Percentiles rank a stretch among this genome's conserved stretches.
phyloP scores from a whole-genome alignment of 2,888 invertebrate genomes.

The Rhogogaster chlorosoma region DNA sequence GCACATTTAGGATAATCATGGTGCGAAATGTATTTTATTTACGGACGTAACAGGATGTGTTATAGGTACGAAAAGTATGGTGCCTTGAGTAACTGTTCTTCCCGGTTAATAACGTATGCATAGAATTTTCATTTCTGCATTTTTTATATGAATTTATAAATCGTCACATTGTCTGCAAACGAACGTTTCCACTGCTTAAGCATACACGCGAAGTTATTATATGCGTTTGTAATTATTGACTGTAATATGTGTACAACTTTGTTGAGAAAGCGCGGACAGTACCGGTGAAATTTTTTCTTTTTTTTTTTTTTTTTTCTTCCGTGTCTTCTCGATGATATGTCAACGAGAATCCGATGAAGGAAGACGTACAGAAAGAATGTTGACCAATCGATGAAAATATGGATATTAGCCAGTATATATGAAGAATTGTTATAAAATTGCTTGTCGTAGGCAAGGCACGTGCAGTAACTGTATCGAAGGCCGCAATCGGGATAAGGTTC shows the following conservation, averaged over 20 bases:
- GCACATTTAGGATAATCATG: not conserved
- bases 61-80: not conserved
- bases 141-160: constrained; percentile 13
- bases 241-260: not conserved
- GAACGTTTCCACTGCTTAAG: not conserved
- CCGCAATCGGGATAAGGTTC: not conserved
- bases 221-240: not conserved
- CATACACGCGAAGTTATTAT: not conserved
- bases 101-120: constrained; percentile 22
- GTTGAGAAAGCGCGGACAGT: not conserved
- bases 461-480: not conserved
- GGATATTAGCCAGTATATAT: not conserved
- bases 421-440: not conserved
- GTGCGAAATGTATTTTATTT: not conserved
- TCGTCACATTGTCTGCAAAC: constrained; percentile 36
- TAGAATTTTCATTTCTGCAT: not conserved
- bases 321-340: not conserved
- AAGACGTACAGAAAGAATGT: not conserved
- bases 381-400: not conserved
- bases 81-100: not conserved
- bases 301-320: not conserved
- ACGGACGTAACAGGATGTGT: not conserved
- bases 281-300: not conserved
- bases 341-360: not conserved
- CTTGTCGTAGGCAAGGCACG: not conserved